Evolutionary conservation across 2,113 vertebrate species (phyloP), one percentile per base, ranked within the genome.

Genomic region (Odontophorus gujanensis): DNA sequence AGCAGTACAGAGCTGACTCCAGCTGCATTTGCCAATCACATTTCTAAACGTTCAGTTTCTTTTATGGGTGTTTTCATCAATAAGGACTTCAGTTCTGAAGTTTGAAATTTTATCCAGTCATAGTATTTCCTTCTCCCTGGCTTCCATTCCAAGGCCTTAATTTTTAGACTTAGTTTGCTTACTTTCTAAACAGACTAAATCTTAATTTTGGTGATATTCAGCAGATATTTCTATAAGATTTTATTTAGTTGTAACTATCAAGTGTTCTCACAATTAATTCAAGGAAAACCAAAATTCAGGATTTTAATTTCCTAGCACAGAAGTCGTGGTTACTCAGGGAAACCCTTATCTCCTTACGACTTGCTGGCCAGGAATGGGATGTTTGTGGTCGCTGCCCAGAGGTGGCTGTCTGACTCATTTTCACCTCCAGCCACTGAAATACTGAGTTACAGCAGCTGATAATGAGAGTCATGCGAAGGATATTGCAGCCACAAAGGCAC

Each of bases 371-470:
- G 22, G 38, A 85, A 65, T 11, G 43, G 69, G 82, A 58, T 61
- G 34, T 0, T 81, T 95, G 63, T 87, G 40, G 40, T 68, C 67
- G 58, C 48, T 84, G 2, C 66, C 21, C 53, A 79, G 91, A 92
- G 40, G 48, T 81, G 73, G 40, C 47, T 90, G 77, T 7, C 80
- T 82, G 74, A 45, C 50, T 89, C 79, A 74, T 65, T 36, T 95
- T 57, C 93, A 90, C 68, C 71, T 87, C 24, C 42, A 80, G 91
- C 38, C 72, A 14, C 84, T 25, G 68, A 81, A 75, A 71, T 19
- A 32, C 42, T 74, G 91, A 85, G 75, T 85, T 89, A 90, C 57
- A 81, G 58, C 74, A 77, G 65, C 87, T 95, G 87, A 65, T 74
- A 78, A 32, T 11, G 51, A 91, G 61, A 68, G 53, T 43, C 68